Percentiles rank a stretch among this genome's conserved stretches.
Conservation (phyloP, 1,140 invertebrate species). For the Bombyx mandarina region DNA sequence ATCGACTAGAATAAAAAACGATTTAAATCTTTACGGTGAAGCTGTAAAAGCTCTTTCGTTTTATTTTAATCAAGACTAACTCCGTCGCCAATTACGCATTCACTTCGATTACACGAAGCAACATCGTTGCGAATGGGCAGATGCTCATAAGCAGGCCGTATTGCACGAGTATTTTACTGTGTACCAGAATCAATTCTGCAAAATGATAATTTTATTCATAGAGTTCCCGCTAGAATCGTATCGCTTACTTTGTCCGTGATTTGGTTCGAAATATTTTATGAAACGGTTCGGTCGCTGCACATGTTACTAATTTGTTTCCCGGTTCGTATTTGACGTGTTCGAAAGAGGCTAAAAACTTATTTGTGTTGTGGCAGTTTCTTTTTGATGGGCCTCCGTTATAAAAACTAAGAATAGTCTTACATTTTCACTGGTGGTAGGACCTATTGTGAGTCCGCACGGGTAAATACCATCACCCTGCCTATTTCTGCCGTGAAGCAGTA, state of each 20-base stretch:
- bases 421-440: too few relatives aligned
- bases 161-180: slow-evolving; percentile 59
- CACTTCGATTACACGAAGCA: slow-evolving; percentile 19
- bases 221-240: slow-evolving; percentile 65
- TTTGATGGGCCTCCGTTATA: too few relatives aligned
- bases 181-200: slow-evolving; percentile 65
- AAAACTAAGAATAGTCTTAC: too few relatives aligned
- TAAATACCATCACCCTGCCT: too few relatives aligned
- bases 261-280: slow-evolving; percentile 65
- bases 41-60: neutral
- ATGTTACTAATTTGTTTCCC: slow-evolving; percentile 21
- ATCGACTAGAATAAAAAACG: neutral
- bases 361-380: too few relatives aligned
- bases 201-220: slow-evolving; percentile 71
- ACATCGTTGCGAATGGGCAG: slow-evolving; percentile 14
- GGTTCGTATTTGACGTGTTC: neutral
- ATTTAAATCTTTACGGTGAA: too few relatives aligned
- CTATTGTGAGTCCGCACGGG: too few relatives aligned
- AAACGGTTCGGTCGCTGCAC: slow-evolving; percentile 27
- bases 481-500: too few relatives aligned
- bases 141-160: slow-evolving; percentile 41
- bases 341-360: too few relatives aligned
- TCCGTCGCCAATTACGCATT: slow-evolving; percentile 3
- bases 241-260: slow-evolving; percentile 67
- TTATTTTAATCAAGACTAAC: neutral